Percentiles rank a stretch among this genome's conserved stretches.
Conservation (phyloP, 1,140 invertebrate species). For the Hylaeus anthracinus region DNA sequence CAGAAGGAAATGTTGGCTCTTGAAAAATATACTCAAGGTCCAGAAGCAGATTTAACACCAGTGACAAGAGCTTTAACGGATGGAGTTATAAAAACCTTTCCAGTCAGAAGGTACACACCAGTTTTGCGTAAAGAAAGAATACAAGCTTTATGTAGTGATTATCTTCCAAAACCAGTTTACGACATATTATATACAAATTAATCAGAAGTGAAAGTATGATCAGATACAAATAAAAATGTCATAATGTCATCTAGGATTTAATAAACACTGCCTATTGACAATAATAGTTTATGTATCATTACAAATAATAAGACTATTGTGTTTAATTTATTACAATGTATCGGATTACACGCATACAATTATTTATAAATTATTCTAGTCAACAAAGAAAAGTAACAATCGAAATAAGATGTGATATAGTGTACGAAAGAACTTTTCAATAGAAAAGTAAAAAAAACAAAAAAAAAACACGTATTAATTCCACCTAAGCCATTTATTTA, state of each 20-base stretch:
- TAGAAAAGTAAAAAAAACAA: no score
- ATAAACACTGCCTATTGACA: neutral
- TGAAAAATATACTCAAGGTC: conserved; percentile 88
- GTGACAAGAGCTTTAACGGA: conserved; percentile 87
- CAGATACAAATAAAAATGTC: neutral
- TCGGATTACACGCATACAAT: no score
- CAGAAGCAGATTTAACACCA: conserved; percentile 86
- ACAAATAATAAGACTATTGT: neutral
- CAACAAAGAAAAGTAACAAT: no score
- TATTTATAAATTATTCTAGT: no score
- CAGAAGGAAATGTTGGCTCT: conserved; percentile 88
- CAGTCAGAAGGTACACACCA: conserved; percentile 89
- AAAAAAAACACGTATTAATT: neutral
- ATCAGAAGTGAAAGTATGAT: conserved; percentile 11
- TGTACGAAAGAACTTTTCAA: neutral
- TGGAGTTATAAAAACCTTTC: conserved; percentile 89
- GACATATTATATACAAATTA: conserved; percentile 84
- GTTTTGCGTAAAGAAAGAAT: conserved; percentile 88
- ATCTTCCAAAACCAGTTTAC: conserved; percentile 88
- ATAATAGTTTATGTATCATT: conserved; percentile 3
- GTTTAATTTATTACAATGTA: no score
- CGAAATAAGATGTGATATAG: neutral
- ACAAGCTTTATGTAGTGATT: conserved; percentile 88
- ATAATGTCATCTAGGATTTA: neutral
- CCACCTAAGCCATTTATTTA: neutral